phyloP scores from a whole-genome alignment of 2,888 invertebrate genomes.

The Xestia c-nigrum region DNA sequence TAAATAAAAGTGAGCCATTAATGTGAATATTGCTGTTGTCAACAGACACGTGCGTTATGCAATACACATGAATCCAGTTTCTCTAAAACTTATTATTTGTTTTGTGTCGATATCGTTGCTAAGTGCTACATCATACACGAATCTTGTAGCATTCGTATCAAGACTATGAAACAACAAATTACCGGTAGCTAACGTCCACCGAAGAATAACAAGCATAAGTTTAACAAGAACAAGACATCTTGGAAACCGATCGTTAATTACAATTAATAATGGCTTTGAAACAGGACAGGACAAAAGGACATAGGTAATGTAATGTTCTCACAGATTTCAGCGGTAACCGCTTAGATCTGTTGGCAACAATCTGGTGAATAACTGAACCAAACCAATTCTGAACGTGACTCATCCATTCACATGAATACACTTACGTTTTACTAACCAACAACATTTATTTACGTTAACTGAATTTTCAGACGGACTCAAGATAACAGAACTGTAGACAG shows the following conservation, averaged over 20 bases:
- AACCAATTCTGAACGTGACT: constrained; percentile 85
- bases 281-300: constrained; percentile 28
- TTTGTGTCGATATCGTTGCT: constrained; percentile 7
- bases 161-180: background rate
- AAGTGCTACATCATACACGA: background rate
- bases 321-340: constrained; percentile 38
- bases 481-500: constrained; percentile 48
- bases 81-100: constrained; percentile 22
- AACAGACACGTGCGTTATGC: constrained; percentile 49
- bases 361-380: constrained; percentile 81
- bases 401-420: constrained; percentile 87
- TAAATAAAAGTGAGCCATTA: constrained; percentile 62
- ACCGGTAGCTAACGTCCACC: background rate
- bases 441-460: constrained; percentile 80
- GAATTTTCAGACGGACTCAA: constrained; percentile 64
- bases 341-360: constrained; percentile 67
- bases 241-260: constrained; percentile 12
- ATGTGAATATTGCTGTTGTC: constrained; percentile 55
- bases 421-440: constrained; percentile 80
- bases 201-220: constrained; percentile 6
- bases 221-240: constrained; percentile 6
- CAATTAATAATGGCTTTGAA: constrained; percentile 11
- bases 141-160: background rate
- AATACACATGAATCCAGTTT: constrained; percentile 40
- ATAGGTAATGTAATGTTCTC: constrained; percentile 12